These are phyloP conservation scores for Gorsachius goisagi DNA, from an alignment of 2,113 vertebrate genomes.

Conservation along the genomic window DNA sequence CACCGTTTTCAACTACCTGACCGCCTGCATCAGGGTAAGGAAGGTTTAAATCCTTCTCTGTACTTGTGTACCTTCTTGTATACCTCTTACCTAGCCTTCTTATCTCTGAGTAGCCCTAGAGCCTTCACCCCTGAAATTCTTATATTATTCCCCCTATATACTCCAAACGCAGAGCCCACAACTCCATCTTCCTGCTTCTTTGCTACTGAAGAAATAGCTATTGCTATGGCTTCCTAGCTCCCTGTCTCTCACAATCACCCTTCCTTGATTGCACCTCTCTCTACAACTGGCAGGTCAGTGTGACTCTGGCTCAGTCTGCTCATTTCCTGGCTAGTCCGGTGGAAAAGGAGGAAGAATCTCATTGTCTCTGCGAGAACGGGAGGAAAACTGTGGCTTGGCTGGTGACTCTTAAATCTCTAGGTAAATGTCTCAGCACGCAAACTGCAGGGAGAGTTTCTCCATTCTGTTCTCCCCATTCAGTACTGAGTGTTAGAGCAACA, in stretches of 20 bases:
- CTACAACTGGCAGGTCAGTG: slow-evolving; percentile 50
- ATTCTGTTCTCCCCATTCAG: background rate
- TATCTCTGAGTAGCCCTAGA: background rate
- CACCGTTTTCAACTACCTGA: too few species aligned
- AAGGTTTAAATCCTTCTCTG: background rate
- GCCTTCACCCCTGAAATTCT: background rate
- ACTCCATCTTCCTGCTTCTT: background rate
- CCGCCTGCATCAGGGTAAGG: too few species aligned
- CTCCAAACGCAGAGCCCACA: background rate
- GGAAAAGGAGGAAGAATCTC: slow-evolving; percentile 24
- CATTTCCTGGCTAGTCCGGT: slow-evolving; percentile 33
- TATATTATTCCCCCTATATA: background rate
- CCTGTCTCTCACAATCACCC: background rate
- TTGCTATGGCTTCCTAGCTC: background rate
- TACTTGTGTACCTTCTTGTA: background rate
- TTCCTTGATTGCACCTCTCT: background rate
- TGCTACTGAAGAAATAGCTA: background rate
- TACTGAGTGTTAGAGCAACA: background rate
- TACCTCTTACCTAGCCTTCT: background rate
- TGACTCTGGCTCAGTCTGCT: slow-evolving; percentile 53
- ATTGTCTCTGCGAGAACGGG: slow-evolving; percentile 68
- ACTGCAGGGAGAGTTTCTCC: background rate
- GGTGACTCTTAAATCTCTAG: slow-evolving; percentile 70
- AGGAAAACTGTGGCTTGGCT: slow-evolving; percentile 71
- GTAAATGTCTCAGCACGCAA: slow-evolving; percentile 38